Conservation (phyloP, 2,888 invertebrate species). For the Lepidochrysops patricia region DNA sequence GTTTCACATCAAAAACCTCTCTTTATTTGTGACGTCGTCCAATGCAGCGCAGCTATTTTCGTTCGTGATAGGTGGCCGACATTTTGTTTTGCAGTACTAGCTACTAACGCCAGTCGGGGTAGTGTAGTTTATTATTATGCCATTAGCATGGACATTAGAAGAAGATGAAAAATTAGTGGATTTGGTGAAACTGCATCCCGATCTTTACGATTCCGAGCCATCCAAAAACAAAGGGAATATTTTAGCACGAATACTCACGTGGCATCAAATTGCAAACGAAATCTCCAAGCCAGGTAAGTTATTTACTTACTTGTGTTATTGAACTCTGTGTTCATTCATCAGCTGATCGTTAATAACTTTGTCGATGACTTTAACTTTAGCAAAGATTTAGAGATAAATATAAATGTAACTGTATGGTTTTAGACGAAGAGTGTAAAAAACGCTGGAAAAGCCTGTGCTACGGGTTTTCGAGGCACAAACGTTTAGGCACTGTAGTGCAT, state of each 20-base stretch:
- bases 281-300: conserved; percentile 55
- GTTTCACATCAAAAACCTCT: conserved; percentile 22
- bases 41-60: conserved; percentile 61
- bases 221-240: conserved; percentile 62
- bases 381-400: too few species aligned
- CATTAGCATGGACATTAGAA: conserved; percentile 59
- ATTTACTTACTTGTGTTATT: neutral
- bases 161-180: conserved; percentile 58
- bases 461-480: conserved; percentile 67
- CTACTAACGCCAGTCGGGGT: conserved; percentile 30
- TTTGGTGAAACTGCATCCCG: conserved; percentile 55
- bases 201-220: conserved; percentile 54
- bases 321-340: neutral
- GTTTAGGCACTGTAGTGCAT: conserved; percentile 46
- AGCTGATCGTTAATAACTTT: neutral
- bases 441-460: conserved; percentile 72
- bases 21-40: conserved; percentile 51
- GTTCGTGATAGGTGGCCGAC: conserved; percentile 63
- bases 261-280: conserved; percentile 57
- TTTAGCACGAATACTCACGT: conserved; percentile 54
- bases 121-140: conserved; percentile 49
- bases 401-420: too few species aligned
- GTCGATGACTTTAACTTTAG: too few species aligned
- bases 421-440: conserved; percentile 74
- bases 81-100: conserved; percentile 52